phyloP scores from a whole-genome alignment of 2,113 vertebrate genomes.

The Actinemys pallida region DNA sequence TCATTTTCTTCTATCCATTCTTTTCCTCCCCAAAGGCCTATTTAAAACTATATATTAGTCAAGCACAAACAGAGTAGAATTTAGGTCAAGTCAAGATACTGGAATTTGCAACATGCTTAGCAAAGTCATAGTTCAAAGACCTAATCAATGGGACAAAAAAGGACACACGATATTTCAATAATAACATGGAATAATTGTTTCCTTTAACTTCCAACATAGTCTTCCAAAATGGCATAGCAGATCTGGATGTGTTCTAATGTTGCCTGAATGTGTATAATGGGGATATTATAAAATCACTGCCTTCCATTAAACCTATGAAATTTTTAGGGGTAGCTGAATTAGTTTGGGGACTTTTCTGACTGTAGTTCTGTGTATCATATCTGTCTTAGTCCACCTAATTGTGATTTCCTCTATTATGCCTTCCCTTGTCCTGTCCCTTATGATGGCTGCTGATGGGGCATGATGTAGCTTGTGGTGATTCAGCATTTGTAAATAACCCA shows the following conservation, averaged over 20 bases:
- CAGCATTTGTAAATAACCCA: slow-evolving; percentile 13
- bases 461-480: slow-evolving; percentile 53
- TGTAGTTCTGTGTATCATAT: not conserved
- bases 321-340: not conserved
- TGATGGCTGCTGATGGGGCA: slow-evolving; percentile 18
- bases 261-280: not conserved
- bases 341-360: not conserved
- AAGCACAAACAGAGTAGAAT: slow-evolving; percentile 4
- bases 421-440: not conserved
- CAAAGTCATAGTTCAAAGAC: not conserved
- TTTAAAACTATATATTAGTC: not conserved
- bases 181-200: not conserved
- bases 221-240: not conserved
- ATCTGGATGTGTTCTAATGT: not conserved
- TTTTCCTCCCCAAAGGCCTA: not conserved
- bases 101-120: not conserved
- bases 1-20: not conserved
- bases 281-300: not conserved
- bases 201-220: not conserved
- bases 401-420: not conserved
- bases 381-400: not conserved
- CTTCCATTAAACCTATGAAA: fast-evolving
- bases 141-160: not conserved
- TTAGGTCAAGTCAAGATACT: not conserved
- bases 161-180: not conserved